Evolutionary conservation across 1,140 invertebrate species (phyloP), one percentile per base, ranked within the genome.

Genomic region (Thereuonema tuberculata): DNA sequence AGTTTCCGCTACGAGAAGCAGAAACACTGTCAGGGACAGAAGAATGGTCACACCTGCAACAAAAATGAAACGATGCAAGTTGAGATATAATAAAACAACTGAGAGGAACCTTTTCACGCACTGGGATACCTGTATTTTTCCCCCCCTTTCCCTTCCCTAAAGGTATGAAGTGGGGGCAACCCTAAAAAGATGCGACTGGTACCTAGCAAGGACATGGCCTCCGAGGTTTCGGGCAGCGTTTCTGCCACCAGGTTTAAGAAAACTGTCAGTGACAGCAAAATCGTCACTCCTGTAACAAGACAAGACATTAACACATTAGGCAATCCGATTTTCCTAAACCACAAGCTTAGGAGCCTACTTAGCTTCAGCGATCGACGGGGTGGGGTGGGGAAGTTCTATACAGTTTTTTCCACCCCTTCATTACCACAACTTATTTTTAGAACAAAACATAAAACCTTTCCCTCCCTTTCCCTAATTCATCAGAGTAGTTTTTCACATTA

Each of bases 261-360:
- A 80, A 98, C 94, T 79, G 94, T 98, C 82, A 98, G 85, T 77
- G 94, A 97, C 76, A 98, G 92, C 77, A 99, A 88, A 82, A 99
- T 98, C 81, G 93, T 98, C 80, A 98, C 94, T 81, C 93, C 93
- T 97, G 87, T 80, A 89, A 89, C 3, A 59, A 64, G 65, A 62
- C 57, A 24, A 52, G 14, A 24, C 49, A 43, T n/a, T n/a, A n/a
- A n/a, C n/a, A n/a, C n/a, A n/a, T n/a, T n/a, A n/a, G n/a, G n/a
- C n/a, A n/a, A n/a, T n/a, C n/a, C n/a, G n/a, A n/a, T n/a, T n/a
- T n/a, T n/a, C n/a, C n/a, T n/a, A n/a, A n/a, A n/a, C n/a, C n/a
- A n/a, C n/a, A n/a, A n/a, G n/a, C n/a, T n/a, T n/a, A n/a, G n/a
- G n/a, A n/a, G n/a, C n/a, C n/a, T n/a, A n/a, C n/a, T n/a, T n/a